Base-by-base conservation (phyloP, 1,140 invertebrate species). In the Solen grandis region DNA sequence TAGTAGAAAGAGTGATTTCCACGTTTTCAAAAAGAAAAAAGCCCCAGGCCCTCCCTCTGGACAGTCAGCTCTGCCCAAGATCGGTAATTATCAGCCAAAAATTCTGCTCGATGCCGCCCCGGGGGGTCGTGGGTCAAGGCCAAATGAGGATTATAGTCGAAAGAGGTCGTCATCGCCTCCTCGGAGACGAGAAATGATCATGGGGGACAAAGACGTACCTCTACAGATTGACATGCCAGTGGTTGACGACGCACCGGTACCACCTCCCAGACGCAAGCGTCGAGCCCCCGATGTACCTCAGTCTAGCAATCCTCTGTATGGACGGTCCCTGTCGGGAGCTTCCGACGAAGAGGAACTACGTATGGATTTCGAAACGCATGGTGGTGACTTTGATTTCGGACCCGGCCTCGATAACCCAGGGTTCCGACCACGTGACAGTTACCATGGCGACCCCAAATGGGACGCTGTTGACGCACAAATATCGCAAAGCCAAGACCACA, bases 81-180 rank as follows among this genome's bases (percentile, higher is more conserved):
- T 80, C 29, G 77, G 77, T 35, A 73, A 80, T 54, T 80, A 80
- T 65, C 41, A 65, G 41, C 77, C 77, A 10, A 80, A 80, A 73
- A 72, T 72, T 19, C 19, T 73, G 13, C 25, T 80, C 16, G 16
- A 63, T 25, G 13, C 33, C 16, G 8, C 22, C 22, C 62, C 35
- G n/a, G 62, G 1, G 38, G 27, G 38, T 19, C 27, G 33, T 1
- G 52, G 33, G 16, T 19, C 19, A 13, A 0, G 46, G 13, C 22
- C 46, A 46, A 46, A n/a, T 35, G 22, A 13, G 5, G 22, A 54
- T 16, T 57, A 60, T 38, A 14, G 27, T 13, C 60, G 35, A 35
- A 62, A 19, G 22, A 25, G 41, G 10, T 16, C 10, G 14, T 10
- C 19, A 14, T 10, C n/a, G 50, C 29, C 1, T 59, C 22, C 16